Base-by-base conservation (phyloP, 2,797 vertebrate genomes). In the Chaetodon trifasciatus region DNA sequence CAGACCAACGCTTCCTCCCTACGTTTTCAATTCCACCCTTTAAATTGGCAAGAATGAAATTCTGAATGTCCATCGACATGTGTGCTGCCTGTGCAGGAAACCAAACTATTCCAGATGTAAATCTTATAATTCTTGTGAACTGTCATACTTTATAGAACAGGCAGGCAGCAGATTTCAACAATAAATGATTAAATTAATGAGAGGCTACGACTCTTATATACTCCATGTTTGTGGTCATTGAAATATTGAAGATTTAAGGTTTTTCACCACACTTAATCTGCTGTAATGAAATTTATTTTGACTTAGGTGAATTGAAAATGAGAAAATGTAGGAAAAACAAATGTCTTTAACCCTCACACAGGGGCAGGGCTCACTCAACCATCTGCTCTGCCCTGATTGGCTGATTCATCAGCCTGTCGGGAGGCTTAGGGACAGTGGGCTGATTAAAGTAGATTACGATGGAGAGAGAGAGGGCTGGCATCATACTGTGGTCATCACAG, bases 381-480 rank as follows among this genome's bases (percentile, higher is more conserved):
- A 62, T 64, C 24, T 50, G 40, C 67, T 66, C 24, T 35, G 9
- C 52, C 9, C 74, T 73, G 82, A 88, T 89, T 92, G 92, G 86
- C 57, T 62, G 83, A 70, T 70, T 23, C 66, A 6, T 50, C 44
- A 35, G 55, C 85, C 82, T 49, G 70, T 90, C 76, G 21, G 21
- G 66, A 75, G 83, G 77, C 16, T 88, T 89, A 88, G 7, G 82
- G 79, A 10, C 56, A 10, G 87, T 82, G 89, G 84, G 84, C 84
- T 88, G 92, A 88, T 88, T 90, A 87, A 90, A 92, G 88, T 84
- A 84, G 91, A 92, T 93, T 92, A 93, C 4, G 24, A 32, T 49
- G 74, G 44, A 68, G 72, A 65, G 74, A 78, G 68, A 82, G 74
- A 37, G 70, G 86, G 60, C 79, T 79, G 87, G 88, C 71, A 89